Conservation (phyloP, 2,797 vertebrate species). For the Acipenser ruthenus region DNA sequence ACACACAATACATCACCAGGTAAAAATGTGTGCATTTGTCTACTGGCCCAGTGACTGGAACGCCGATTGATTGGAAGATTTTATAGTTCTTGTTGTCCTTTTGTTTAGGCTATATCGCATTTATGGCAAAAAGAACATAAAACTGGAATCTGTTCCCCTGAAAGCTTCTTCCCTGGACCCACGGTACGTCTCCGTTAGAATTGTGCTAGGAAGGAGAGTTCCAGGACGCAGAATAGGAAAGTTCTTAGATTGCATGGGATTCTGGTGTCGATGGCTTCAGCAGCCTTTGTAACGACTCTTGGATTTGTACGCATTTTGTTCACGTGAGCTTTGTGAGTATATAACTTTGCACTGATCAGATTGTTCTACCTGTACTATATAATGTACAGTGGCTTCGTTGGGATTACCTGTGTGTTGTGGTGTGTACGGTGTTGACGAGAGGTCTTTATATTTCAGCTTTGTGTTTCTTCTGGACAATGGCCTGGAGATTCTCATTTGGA, state of each 20-base stretch:
- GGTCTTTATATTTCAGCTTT: constrained; percentile 54
- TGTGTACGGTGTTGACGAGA: neutral
- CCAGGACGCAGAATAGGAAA: too few relatives aligned
- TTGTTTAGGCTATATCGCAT: constrained; percentile 77
- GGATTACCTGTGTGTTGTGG: neutral
- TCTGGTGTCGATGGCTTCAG: too few relatives aligned
- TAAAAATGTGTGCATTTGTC: constrained; percentile 31
- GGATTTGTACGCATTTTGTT: neutral
- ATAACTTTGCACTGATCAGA: too few relatives aligned
- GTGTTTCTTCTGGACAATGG: constrained; percentile 86
- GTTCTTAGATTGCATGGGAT: too few relatives aligned
- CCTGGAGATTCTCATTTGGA: constrained; percentile 79
- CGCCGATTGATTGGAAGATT: too few relatives aligned
- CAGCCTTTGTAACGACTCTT: constrained; percentile 18
- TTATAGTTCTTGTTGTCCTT: too few relatives aligned
- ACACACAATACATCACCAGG: constrained; percentile 73
- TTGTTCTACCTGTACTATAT: neutral
- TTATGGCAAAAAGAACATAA: constrained; percentile 90
- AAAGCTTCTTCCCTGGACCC: constrained; percentile 84
- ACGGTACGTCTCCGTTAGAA: constrained; percentile 48
- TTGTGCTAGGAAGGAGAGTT: too few relatives aligned
- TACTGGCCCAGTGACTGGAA: too few relatives aligned
- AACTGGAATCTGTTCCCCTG: constrained; percentile 77
- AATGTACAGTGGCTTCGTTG: neutral
- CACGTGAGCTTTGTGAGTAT: neutral